Base-by-base conservation (phyloP, 2,113 vertebrate species). In the Leptodactylus fuscus region DNA sequence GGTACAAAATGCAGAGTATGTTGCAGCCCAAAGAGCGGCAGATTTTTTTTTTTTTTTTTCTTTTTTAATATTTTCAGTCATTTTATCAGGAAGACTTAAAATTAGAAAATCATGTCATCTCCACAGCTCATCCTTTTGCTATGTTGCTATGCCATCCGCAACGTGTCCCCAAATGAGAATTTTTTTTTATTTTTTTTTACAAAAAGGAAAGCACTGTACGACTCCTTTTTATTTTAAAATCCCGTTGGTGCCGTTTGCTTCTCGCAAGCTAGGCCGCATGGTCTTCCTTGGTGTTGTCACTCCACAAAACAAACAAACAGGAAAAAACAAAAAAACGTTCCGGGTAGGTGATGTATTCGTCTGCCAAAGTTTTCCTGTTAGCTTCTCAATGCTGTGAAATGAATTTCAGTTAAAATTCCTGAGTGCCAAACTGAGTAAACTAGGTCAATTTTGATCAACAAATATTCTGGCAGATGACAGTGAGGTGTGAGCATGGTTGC, bases 391-490 rank as follows among this genome's bases (percentile, higher is more conserved):
- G 88, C 87, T 89, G 87, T 73, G 89, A 89, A 88, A 90, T 93
- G 92, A 92, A 91, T 90, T 91, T 94, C 91, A 90, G 91, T 89
- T 93, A 90, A 91, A 95, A 96, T 97, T 98, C 97, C 97, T 99
- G 97, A 99, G 97, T 96, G 96, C 96, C 96, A 96, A 97, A 94
- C 94, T 94, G 95, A 93, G 92, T 92, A 93, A 94, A 96, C 94
- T 94, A 94, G 91, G 81, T 94, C 95, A 93, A 92, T 94, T 93
- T 93, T 95, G 91, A 94, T 94, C 91, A 90, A 94, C 92, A 93
- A 91, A 94, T 91, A 82, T 92, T 89, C 94, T 92, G 91, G 90
- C 91, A 93, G 91, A 91, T 92, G 92, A 93, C 88, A 93, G 88
- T 71, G 90, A 93, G 91, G 92, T 92, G 91, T 94, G 94, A 94